phyloP scores from a whole-genome alignment of 37 sponge, comb jelly and placozoan species.

The Halisarca cf. caerulea region DNA sequence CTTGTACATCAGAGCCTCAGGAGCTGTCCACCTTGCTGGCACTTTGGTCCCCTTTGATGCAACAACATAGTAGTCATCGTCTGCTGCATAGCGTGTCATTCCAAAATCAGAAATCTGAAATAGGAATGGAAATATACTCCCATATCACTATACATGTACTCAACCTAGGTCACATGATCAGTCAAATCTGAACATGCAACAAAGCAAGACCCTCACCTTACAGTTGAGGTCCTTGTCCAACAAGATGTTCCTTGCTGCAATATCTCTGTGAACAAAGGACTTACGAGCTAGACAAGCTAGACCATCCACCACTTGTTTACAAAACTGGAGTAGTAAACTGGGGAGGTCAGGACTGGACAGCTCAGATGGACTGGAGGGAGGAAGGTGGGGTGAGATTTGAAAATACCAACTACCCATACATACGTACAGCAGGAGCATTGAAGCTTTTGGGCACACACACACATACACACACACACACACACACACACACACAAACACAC shows the following conservation, averaged over 20 bases:
- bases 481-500: too few relatives aligned
- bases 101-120: constrained; percentile 14
- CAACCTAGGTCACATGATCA: too few relatives aligned
- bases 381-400: too few relatives aligned
- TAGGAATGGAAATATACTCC: background rate
- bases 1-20: constrained; percentile 21
- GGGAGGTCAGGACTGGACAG: background rate
- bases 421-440: too few relatives aligned
- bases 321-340: constrained; percentile 18
- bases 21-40: constrained; percentile 4
- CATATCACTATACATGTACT: too few relatives aligned
- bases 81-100: background rate
- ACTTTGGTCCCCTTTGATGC: background rate
- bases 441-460: background rate
- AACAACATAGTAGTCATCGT: background rate
- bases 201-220: constrained; percentile 1
- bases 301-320: constrained; percentile 19
- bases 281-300: constrained; percentile 6
- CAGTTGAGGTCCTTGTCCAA: constrained; percentile 19
- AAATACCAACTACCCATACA: too few relatives aligned
- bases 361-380: background rate
- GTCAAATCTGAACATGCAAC: too few relatives aligned
- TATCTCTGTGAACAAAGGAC: constrained; percentile 30
- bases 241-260: constrained; percentile 17
- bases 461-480: background rate